phyloP scores from a whole-genome alignment of 2,797 vertebrate species.

The Loriculus beryllinus region DNA sequence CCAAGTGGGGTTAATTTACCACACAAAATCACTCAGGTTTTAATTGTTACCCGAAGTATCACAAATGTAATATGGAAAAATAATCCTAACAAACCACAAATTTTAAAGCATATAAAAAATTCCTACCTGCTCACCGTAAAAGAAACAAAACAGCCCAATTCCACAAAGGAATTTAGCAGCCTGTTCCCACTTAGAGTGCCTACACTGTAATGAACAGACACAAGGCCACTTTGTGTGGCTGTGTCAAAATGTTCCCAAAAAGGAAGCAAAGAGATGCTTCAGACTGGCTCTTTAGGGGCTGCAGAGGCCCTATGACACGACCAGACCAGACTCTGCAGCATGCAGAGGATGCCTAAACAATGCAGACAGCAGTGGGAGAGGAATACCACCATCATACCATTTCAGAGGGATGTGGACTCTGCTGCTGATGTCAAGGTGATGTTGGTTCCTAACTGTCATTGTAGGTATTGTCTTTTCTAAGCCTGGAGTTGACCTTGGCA shows the following conservation, averaged over 20 bases:
- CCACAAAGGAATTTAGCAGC: background rate
- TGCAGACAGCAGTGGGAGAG: background rate
- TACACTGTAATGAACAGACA: fast-evolving
- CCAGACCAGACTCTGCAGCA: background rate
- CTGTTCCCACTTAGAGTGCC: background rate
- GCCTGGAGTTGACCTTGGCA: background rate
- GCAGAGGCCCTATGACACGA: too few species aligned
- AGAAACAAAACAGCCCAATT: background rate
- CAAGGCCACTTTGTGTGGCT: background rate
- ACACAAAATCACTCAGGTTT: constrained; percentile 50
- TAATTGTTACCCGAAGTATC: constrained; percentile 64
- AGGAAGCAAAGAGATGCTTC: background rate
- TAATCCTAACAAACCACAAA: constrained; percentile 7
- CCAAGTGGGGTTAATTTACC: constrained; percentile 52
- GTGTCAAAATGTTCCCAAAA: background rate
- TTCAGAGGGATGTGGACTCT: background rate
- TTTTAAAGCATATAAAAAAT: constrained; percentile 40
- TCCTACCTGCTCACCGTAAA: constrained; percentile 51
- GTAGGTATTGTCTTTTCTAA: background rate
- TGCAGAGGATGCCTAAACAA: background rate
- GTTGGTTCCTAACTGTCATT: background rate
- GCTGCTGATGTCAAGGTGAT: background rate
- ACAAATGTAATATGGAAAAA: constrained; percentile 55
- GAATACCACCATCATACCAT: fast-evolving
- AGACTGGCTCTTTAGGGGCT: background rate